Evolutionary conservation across 2,113 vertebrate genomes (phyloP), one percentile per base, ranked within the genome.

Genomic region (Pseudolaguvia tuberculata): DNA sequence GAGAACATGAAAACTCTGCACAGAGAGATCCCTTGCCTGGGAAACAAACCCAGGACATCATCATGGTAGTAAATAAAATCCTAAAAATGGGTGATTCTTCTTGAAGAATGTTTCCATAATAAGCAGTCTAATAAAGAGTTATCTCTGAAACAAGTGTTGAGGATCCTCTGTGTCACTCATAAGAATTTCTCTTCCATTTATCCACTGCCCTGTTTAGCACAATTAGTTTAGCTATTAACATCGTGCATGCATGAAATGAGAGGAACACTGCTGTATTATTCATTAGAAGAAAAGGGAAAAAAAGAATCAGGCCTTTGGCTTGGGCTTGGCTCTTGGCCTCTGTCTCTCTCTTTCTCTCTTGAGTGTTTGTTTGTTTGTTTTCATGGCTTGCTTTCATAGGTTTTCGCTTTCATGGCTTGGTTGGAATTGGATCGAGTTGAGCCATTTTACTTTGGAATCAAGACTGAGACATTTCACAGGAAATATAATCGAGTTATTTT

Each of bases 181-280:
- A 73, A 80, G 58, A 72, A 51, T 10, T 23, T 17, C 65, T 76
- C 59, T 53, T 57, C 70, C 63, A 77, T 63, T 80, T 80, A 80
- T 66, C 56, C 70, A 55, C 70, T 75, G 35, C 39, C 69, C 56
- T 68, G 59, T 73, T 80, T 73, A 73, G 70, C 75, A 68, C 75
- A 80, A 77, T 80, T 73, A 77, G 79, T 69, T 73, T 39, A 77
- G 74, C 75, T 77, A 80, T 73, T 80, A 80, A 68, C 79, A 80
- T 70, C 21, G 21, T 76, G 73, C 63, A 35, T 69, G 70, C 70
- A 73, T 80, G 74, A 77, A 80, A 77, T 77, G 70, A 77, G 57
- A 55, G 57, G 75, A 70, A 55, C 57, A 48, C 7, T 25, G 14
- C 13, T 73, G 75, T 63, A 80, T 77, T 77, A 80, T 77, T 73